phyloP scores from a whole-genome alignment of 2,797 vertebrate species.

The Peromyscus melanophrys region DNA sequence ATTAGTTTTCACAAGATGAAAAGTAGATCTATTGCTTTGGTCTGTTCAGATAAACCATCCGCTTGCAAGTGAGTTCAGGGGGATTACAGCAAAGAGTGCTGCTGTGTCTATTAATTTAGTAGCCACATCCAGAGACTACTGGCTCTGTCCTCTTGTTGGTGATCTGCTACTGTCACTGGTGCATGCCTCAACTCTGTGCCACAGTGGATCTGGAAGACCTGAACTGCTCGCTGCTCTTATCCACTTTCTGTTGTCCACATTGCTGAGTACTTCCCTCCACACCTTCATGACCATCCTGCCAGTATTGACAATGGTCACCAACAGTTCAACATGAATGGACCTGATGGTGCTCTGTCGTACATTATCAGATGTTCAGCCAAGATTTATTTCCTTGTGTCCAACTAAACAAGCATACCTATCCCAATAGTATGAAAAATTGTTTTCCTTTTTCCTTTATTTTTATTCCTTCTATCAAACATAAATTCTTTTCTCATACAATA shows the following conservation, averaged over 20 bases:
- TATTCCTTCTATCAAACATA: not conserved
- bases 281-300: not conserved
- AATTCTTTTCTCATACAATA: not conserved
- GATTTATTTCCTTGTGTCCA: not conserved
- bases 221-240: not conserved
- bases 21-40: not conserved
- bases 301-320: not conserved
- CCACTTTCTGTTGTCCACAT: not conserved
- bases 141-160: not conserved
- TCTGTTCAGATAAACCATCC: not conserved
- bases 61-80: not conserved
- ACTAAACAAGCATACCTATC: not conserved
- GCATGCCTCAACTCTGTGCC: not conserved
- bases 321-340: not conserved
- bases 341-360: not conserved
- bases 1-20: not conserved
- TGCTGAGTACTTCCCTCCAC: not conserved
- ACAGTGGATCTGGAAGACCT: not conserved
- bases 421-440: not conserved
- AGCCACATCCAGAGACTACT: not conserved
- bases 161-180: not conserved
- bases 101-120: not conserved
- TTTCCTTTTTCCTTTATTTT: not conserved
- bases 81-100: not conserved
- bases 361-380: not conserved